Conservation (phyloP, 2,888 invertebrate species). For the Pelosia muscerda region DNA sequence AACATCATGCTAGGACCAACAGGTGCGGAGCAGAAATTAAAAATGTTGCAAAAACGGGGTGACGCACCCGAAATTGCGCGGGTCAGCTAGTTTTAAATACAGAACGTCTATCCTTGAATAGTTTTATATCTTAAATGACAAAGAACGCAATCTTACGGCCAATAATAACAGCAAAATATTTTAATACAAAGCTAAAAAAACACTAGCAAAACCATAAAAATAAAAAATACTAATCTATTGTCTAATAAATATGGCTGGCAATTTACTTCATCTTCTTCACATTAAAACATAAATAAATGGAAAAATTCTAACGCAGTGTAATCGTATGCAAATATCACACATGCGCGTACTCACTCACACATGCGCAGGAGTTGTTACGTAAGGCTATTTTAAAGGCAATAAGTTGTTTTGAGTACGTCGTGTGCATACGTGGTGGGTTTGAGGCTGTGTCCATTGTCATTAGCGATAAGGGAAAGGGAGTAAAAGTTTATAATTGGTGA, state of each 20-base stretch:
- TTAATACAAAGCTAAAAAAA: neutral
- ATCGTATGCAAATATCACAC: conserved; percentile 46
- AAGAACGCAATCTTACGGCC: neutral
- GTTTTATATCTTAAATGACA: neutral
- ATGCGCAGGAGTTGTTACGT: conserved; percentile 63
- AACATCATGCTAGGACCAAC: too few relatives aligned
- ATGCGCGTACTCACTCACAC: conserved; percentile 33
- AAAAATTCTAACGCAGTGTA: conserved; percentile 61
- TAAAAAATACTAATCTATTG: conserved; percentile 22
- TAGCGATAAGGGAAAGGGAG: conserved; percentile 8
- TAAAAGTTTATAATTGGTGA: neutral
- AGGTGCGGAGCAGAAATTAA: too few relatives aligned
- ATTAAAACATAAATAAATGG: conserved; percentile 52
- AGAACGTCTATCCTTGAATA: too few relatives aligned
- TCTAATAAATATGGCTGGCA: conserved; percentile 19
- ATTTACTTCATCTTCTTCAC: conserved; percentile 39
- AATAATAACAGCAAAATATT: neutral
- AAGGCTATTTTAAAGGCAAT: conserved; percentile 75
- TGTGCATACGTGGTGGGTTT: conserved; percentile 59
- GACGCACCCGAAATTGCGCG: too few relatives aligned
- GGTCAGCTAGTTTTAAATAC: too few relatives aligned
- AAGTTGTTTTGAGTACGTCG: conserved; percentile 69
- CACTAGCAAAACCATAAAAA: neutral
- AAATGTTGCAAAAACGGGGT: too few relatives aligned
- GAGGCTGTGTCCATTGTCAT: conserved; percentile 63